Evolutionary conservation across 2,888 invertebrate genomes (phyloP), one percentile per base, ranked within the genome.

Genomic region (Drosophila parthenogenetica): DNA sequence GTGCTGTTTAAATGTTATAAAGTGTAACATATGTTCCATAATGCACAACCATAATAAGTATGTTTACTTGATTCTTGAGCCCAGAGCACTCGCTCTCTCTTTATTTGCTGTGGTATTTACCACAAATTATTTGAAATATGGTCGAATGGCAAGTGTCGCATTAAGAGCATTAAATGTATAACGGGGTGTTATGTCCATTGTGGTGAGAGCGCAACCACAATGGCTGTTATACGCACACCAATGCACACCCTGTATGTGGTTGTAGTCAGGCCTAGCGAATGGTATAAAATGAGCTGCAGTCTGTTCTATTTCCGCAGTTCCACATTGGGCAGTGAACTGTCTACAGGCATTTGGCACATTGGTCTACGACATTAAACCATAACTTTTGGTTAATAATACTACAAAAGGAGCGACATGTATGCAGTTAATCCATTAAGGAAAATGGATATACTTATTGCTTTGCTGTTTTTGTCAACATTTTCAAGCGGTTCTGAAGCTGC

Each of bases 91-190:
- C 58, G 17, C 22, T 43, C 29, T 8, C 29, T 29, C 29, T 29
- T 68, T 82, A 86, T 87, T 82, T 87, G 88, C 45, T 51, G 54
- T 65, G 75, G 81, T 85, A 70, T 87, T 82, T 82, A 82, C 88
- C 81, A 85, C 88, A 87, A 85, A 87, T 85, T 78, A 63, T 85
- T 66, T 72, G 76, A 82, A 82, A 87, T 82, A 87, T 85, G 81
- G 86, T 73, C 29, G 29, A 29, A 29, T 29, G 29, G 75, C 79
- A 75, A 86, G 83, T 86, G 80, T 69, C 81, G 69, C 77, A 80
- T 80, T 80, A 69, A 69, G 50, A 70, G 79, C 77, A 76, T 80
- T 77, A 69, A 69, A 45, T 67, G 79, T 73, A 76, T 79, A 69
- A 73, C 64, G 82, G 64, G 88, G 70, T 87, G 81, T 54, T 60